Base-by-base conservation (phyloP, 2,888 invertebrate genomes). In the Pocota personata region DNA sequence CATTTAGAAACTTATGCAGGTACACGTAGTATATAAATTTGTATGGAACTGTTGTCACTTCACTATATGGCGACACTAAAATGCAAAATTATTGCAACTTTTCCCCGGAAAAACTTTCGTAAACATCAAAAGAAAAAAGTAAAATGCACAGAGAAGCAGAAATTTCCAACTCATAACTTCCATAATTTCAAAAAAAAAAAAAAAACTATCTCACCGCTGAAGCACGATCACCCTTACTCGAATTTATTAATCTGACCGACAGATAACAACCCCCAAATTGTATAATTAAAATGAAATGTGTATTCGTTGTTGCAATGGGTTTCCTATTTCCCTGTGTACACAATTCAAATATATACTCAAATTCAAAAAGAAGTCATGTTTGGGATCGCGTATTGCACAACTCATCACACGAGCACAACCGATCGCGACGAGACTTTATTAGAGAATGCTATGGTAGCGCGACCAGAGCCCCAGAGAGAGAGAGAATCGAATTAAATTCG, bases 161-260 rank as follows among this genome's bases (percentile, higher is more conserved):
- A 89, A 89, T 73, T 87, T 88, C 88, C 88, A 89, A 62, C 88
- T 89, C 76, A 88, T 87, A 50, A 88, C 77, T 88, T 89, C 89
- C 89, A 90, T 89, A 75, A 72, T 80, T 82, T 37, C 21, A 64
- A 64, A 37, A 55, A 10, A 46, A 30, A 57, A 37, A 30, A 10
- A 60, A 32, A 30, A 21, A 30, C 57, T 48, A 58, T 72, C 48
- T 72, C 46, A 46, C 40, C 19, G 12, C 35, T 55, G 32, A 55
- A 58, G 32, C 30, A 32, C 57, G 72, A 79, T 79, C 46, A 72
- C 52, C 55, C 62, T 21, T 27, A 46, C 32, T n/a, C 19, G 72
- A 35, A 32, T 52, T 21, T 46, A 43, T 71, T 16, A 58, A 60
- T 67, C 58, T 64, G 21, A 35, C 24, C 37, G 16, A 8, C 14